Conservation (phyloP, 92 coral and sea anemone species). For the Heliopora coerulea region DNA sequence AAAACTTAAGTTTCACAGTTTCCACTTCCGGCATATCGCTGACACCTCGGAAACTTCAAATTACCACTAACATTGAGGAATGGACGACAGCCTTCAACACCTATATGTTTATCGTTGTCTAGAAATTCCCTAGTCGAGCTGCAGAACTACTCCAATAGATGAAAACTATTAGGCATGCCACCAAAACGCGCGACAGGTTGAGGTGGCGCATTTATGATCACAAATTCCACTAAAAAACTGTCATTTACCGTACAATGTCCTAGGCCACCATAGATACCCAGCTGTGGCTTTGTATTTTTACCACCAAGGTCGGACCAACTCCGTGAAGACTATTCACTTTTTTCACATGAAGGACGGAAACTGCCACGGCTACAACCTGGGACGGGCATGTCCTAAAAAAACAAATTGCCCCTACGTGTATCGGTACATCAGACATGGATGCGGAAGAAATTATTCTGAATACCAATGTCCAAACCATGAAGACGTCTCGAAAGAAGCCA, state of each 20-base stretch:
- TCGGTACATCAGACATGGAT: slow-evolving; percentile 19
- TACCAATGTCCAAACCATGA: slow-evolving; percentile 26
- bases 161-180: slow-evolving; percentile 46
- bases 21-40: not conserved
- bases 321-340: slow-evolving; percentile 41
- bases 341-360: slow-evolving; percentile 35
- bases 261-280: slow-evolving; percentile 44
- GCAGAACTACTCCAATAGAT: slow-evolving; percentile 30
- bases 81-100: slow-evolving; percentile 49
- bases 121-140: slow-evolving; percentile 24
- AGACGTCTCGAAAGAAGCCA: slow-evolving; percentile 27
- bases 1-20: slow-evolving; percentile 1
- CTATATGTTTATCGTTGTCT: slow-evolving; percentile 18
- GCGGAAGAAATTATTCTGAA: slow-evolving; percentile 45
- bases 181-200: slow-evolving; percentile 43
- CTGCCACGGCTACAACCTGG: slow-evolving; percentile 37
- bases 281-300: slow-evolving; percentile 51
- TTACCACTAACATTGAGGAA: slow-evolving; percentile 30
- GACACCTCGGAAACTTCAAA: slow-evolving; percentile 3
- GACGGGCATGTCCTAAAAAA: slow-evolving; percentile 21
- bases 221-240: slow-evolving; percentile 52
- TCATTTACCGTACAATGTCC: slow-evolving; percentile 20
- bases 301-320: slow-evolving; percentile 46
- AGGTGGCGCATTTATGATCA: slow-evolving; percentile 58
- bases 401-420: slow-evolving; percentile 25